phyloP scores from a whole-genome alignment of 2,797 vertebrate genomes.

The Loriculus beryllinus region DNA sequence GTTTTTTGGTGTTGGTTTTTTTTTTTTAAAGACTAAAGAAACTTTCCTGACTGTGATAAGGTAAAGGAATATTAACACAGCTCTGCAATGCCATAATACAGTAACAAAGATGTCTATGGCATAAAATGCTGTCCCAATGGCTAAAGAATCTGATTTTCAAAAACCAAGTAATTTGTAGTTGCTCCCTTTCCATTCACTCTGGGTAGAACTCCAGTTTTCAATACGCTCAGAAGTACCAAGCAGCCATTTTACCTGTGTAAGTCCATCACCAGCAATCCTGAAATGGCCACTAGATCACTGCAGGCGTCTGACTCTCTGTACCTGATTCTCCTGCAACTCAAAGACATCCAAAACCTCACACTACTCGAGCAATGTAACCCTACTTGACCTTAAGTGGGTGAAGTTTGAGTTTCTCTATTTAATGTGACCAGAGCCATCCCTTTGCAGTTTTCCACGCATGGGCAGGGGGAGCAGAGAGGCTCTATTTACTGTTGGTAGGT shows the following conservation, averaged over 20 bases:
- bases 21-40: neutral
- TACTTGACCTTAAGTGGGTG: neutral
- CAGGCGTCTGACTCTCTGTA: fast-evolving
- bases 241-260: neutral
- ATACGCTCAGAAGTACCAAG: neutral
- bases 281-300: fast-evolving
- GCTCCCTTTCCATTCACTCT: neutral
- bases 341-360: neutral
- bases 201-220: neutral
- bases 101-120: neutral
- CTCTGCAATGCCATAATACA: neutral
- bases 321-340: neutral
- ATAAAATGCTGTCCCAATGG: neutral
- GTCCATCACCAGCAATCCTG: neutral
- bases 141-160: neutral
- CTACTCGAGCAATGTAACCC: fast-evolving
- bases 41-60: neutral
- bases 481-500: neutral
- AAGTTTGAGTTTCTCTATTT: neutral
- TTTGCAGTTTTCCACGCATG: fast-evolving
- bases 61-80: neutral
- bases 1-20: too few relatives aligned
- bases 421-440: neutral
- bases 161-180: neutral
- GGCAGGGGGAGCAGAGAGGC: neutral